A percentile compares a stretch with the other conserved stretches of the same genome.
Conservation (phyloP, 2,888 invertebrate genomes). For the Hipparchia sbordonii region DNA sequence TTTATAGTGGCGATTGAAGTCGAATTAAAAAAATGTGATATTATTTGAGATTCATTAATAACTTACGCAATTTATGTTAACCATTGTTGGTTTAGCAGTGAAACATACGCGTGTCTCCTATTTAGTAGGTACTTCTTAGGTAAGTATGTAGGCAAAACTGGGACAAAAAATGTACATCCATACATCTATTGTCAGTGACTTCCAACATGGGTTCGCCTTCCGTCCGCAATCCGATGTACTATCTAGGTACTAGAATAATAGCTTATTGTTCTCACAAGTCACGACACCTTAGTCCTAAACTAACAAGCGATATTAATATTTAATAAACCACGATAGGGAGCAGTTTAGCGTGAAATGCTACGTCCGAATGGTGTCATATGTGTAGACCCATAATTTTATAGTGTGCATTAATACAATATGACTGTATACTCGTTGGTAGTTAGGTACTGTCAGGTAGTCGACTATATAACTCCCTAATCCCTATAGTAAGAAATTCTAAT, state of each 20-base stretch:
- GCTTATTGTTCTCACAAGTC: conserved; percentile 45
- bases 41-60: too few relatives aligned
- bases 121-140: not conserved
- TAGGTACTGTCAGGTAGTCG: not conserved
- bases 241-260: conserved; percentile 38
- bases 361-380: conserved; percentile 21
- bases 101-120: not conserved
- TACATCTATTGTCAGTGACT: conserved; percentile 38
- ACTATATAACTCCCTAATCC: not conserved
- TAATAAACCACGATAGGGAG: not conserved
- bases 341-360: conserved; percentile 5
- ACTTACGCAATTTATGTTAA: too few relatives aligned
- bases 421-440: too few relatives aligned
- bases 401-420: not conserved
- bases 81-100: not conserved
- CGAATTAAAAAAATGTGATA: too few relatives aligned
- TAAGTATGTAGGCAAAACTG: conserved; percentile 3
- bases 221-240: conserved; percentile 43
- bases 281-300: conserved; percentile 28
- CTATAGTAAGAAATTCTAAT: not conserved
- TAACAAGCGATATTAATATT: conserved; percentile 13
- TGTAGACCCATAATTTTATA: conserved; percentile 27
- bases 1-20: too few relatives aligned
- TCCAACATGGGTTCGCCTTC: conserved; percentile 43
- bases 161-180: conserved; percentile 18